A percentile compares a stretch with the other conserved stretches of the same genome.
phyloP scores from a whole-genome alignment of 2,797 vertebrate species.

The Leptoclinus maculatus region DNA sequence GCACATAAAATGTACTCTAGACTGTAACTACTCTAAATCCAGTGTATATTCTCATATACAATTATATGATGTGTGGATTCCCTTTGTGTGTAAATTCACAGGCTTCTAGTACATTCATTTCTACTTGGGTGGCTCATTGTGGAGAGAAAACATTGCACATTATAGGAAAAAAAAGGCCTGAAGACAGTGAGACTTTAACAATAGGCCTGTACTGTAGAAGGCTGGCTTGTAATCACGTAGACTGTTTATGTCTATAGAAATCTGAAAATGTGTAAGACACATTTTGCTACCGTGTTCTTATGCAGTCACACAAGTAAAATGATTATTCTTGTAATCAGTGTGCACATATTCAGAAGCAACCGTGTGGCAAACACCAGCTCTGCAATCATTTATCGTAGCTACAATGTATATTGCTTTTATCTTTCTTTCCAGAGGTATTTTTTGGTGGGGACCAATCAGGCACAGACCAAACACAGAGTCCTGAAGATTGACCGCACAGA shows the following conservation, averaged over 20 bases:
- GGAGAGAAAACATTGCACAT: constrained; percentile 21
- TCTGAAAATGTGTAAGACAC: not conserved
- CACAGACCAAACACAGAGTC: constrained; percentile 94
- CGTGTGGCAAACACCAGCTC: not conserved
- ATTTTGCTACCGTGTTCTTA: not conserved
- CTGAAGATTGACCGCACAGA: constrained; percentile 98
- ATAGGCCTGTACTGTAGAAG: not conserved
- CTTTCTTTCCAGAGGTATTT: constrained; percentile 90
- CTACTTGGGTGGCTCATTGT: not conserved
- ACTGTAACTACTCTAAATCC: not conserved
- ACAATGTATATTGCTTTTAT: not conserved
- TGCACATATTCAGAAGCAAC: not conserved
- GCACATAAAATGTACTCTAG: constrained; percentile 11
- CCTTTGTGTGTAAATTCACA: constrained; percentile 12
- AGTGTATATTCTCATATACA: not conserved
- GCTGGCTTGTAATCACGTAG: not conserved
- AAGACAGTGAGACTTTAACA: not conserved
- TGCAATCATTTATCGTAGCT: not conserved
- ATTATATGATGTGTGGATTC: constrained; percentile 2
- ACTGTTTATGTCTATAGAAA: not conserved
- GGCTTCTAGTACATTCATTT: not conserved
- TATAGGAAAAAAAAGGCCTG: not conserved
- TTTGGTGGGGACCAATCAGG: constrained; percentile 94
- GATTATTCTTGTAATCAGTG: not conserved
- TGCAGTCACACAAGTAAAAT: not conserved